Conservation (phyloP, 2,888 invertebrate genomes). For the Notodonta dromedarius region DNA sequence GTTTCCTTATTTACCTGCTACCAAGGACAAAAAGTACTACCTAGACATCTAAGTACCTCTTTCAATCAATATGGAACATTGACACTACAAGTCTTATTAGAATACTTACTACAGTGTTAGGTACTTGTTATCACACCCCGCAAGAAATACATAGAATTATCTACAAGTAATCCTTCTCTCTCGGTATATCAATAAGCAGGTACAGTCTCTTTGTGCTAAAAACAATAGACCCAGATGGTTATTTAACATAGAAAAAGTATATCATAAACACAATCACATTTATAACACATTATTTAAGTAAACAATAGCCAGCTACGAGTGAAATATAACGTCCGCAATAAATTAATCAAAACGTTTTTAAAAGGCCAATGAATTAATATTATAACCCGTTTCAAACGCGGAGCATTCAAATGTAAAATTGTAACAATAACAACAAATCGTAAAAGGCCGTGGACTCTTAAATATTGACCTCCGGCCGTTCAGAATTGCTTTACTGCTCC, state of each 20-base stretch:
- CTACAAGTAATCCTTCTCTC: no score
- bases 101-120: no score
- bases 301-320: neutral
- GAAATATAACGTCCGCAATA: neutral
- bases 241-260: neutral
- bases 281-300: conserved; percentile 1
- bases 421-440: conserved; percentile 76
- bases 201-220: no score
- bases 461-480: conserved; percentile 69
- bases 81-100: no score
- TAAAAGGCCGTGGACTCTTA: conserved; percentile 65
- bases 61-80: no score
- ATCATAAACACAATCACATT: neutral
- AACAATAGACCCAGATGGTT: no score
- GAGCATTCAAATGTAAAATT: conserved; percentile 58
- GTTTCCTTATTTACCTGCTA: no score
- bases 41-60: no score
- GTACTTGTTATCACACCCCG: no score
- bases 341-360: conserved; percentile 22
- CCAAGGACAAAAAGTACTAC: no score
- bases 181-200: no score
- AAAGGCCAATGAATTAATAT: conserved; percentile 32
- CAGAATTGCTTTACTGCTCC: conserved; percentile 52
- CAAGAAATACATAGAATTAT: no score
- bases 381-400: conserved; percentile 42